Evolutionary conservation across 1,140 invertebrate species (phyloP).

Genomic region (Bicyclus anynana): DNA sequence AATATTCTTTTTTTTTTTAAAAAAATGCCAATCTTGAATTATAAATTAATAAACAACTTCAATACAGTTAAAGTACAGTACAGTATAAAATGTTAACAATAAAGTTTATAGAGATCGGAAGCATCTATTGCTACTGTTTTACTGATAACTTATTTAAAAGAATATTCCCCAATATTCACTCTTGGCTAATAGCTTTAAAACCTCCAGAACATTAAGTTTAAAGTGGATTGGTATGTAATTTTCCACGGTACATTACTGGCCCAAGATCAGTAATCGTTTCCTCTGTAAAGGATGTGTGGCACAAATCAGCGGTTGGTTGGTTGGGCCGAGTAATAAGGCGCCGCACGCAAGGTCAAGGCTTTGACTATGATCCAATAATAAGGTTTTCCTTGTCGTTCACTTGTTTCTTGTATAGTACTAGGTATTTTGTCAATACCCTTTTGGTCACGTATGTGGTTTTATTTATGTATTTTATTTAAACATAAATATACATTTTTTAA

Average conservation of each 20-base stretch:
- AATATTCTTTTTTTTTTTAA: too few relatives aligned
- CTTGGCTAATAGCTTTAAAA: neutral
- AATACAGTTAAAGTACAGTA: too few relatives aligned
- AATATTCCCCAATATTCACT: too few relatives aligned
- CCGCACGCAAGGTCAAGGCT: constrained; percentile 22
- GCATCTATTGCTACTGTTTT: too few relatives aligned
- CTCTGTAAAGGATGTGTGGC: constrained; percentile 33
- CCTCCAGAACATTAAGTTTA: neutral
- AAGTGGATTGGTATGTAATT: neutral
- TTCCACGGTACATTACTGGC: constrained; percentile 10
- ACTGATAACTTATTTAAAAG: too few relatives aligned
- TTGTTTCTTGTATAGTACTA: neutral
- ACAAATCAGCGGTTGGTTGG: constrained; percentile 31
- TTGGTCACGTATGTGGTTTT: too few relatives aligned
- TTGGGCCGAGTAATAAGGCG: constrained; percentile 28
- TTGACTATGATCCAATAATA: neutral
- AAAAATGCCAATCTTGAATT: too few relatives aligned
- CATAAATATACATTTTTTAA: too few relatives aligned
- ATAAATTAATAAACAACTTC: too few relatives aligned
- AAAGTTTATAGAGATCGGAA: too few relatives aligned
- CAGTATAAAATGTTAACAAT: too few relatives aligned
- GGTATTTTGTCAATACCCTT: neutral
- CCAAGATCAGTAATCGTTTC: constrained; percentile 29
- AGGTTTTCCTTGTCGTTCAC: constrained; percentile 4
- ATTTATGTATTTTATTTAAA: too few relatives aligned